Evolutionary conservation across 2,888 invertebrate species (phyloP).

Genomic region (Hypena proboscidalis): DNA sequence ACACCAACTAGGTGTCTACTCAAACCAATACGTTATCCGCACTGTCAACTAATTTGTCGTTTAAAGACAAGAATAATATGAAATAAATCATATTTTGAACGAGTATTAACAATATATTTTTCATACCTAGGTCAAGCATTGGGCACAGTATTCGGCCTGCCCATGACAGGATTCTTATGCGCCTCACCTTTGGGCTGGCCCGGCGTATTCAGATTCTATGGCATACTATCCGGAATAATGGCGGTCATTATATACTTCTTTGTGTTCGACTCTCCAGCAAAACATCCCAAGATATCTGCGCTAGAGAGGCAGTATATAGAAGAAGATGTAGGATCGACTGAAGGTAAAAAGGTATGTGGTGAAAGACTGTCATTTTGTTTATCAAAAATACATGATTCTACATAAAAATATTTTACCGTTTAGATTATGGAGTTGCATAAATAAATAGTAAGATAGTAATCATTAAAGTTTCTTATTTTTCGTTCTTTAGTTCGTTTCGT

Average conservation of each 20-base stretch:
- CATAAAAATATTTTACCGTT: too few species aligned
- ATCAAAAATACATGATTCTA: too few species aligned
- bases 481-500: too few species aligned
- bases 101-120: too few species aligned
- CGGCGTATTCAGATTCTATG: slow-evolving; percentile 90
- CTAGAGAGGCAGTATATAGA: slow-evolving; percentile 90
- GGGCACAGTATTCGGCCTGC: slow-evolving; percentile 91
- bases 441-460: too few species aligned
- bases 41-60: too few species aligned
- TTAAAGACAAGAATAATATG: too few species aligned
- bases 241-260: slow-evolving; percentile 84
- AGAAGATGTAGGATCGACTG: slow-evolving; percentile 82
- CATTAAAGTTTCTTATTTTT: too few species aligned
- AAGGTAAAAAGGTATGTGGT: slow-evolving; percentile 53
- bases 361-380: background rate
- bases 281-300: slow-evolving; percentile 86
- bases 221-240: slow-evolving; percentile 84
- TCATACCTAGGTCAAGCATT: slow-evolving; percentile 87
- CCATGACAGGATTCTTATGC: slow-evolving; percentile 89
- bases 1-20: too few species aligned
- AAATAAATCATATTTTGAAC: too few species aligned
- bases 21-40: too few species aligned
- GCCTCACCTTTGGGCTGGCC: slow-evolving; percentile 91
- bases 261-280: slow-evolving; percentile 87
- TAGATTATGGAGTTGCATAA: too few species aligned